These are phyloP conservation scores for Phalera bucephala DNA, from an alignment of 2,888 invertebrate species.

Conservation along the genomic window DNA sequence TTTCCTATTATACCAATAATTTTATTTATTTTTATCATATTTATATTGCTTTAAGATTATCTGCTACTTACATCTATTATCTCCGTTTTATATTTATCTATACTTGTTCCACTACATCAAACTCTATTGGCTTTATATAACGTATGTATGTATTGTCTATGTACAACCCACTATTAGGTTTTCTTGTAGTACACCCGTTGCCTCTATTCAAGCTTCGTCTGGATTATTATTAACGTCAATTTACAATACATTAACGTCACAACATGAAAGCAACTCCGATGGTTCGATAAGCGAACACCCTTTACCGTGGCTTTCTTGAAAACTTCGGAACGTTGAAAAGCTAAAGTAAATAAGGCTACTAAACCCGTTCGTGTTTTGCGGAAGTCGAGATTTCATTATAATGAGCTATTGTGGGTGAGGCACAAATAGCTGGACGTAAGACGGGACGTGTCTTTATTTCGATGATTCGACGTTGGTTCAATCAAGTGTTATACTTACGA, in stretches of 20 bases:
- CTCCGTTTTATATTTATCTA: background rate
- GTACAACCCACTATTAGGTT: background rate
- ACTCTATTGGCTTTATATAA: background rate
- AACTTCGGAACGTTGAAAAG: conserved; percentile 26
- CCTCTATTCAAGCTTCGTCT: conserved; percentile 3
- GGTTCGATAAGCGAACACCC: conserved; percentile 15
- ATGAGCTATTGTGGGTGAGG: conserved; percentile 53
- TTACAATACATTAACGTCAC: conserved; percentile 15
- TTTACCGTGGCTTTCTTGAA: conserved; percentile 28
- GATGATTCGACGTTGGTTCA: conserved; percentile 1
- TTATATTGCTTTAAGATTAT: too few species aligned
- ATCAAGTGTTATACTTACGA: too few species aligned
- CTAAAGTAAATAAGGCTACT: conserved; percentile 26
- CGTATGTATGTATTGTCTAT: background rate
- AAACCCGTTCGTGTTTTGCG: conserved; percentile 21
- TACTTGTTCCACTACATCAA: background rate
- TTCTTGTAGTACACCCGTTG: background rate
- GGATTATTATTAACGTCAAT: conserved; percentile 26
- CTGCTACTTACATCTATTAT: too few species aligned
- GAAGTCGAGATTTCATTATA: conserved; percentile 44
- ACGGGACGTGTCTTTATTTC: conserved; percentile 19
- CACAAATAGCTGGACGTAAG: conserved; percentile 32
- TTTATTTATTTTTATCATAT: too few species aligned
- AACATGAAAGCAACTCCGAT: conserved; percentile 20
- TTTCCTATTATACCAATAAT: too few species aligned